phyloP scores from a whole-genome alignment of 2,113 vertebrate species.

The Epinephelus lanceolatus region DNA sequence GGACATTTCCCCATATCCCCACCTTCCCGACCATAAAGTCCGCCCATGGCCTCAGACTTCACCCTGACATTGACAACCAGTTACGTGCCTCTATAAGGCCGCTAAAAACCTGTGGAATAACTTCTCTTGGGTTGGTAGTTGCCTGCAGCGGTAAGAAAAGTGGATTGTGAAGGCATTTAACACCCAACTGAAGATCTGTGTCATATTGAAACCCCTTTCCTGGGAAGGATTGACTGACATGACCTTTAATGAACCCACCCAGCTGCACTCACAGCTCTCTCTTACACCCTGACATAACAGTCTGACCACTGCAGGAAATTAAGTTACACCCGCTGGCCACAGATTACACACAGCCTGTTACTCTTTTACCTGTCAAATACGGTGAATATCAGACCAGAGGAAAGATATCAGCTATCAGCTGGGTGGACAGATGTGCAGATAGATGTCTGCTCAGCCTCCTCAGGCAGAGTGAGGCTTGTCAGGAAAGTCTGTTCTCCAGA shows the following conservation, averaged over 20 bases:
- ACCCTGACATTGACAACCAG: neutral
- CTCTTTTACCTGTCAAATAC: neutral
- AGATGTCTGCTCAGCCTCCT: neutral
- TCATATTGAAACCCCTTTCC: neutral
- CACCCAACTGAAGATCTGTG: neutral
- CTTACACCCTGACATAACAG: constrained; percentile 16
- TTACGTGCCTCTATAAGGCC: neutral
- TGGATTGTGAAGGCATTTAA: neutral
- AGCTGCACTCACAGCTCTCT: neutral
- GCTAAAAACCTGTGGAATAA: neutral
- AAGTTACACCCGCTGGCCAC: neutral
- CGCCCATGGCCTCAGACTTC: neutral
- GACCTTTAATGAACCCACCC: constrained; percentile 1
- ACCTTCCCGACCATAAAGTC: too few relatives aligned
- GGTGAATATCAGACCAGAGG: neutral
- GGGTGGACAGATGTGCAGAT: neutral
- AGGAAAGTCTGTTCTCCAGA: constrained; percentile 10
- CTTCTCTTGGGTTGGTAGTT: too few relatives aligned
- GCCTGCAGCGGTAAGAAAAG: neutral
- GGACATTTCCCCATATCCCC: too few relatives aligned
- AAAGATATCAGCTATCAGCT: neutral
- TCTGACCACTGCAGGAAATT: constrained; percentile 17
- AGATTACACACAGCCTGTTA: constrained; percentile 2
- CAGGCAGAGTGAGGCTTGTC: neutral
- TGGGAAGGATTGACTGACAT: neutral